Evolutionary conservation across 2,888 invertebrate genomes (phyloP).

Genomic region (Neelides folsomi): DNA sequence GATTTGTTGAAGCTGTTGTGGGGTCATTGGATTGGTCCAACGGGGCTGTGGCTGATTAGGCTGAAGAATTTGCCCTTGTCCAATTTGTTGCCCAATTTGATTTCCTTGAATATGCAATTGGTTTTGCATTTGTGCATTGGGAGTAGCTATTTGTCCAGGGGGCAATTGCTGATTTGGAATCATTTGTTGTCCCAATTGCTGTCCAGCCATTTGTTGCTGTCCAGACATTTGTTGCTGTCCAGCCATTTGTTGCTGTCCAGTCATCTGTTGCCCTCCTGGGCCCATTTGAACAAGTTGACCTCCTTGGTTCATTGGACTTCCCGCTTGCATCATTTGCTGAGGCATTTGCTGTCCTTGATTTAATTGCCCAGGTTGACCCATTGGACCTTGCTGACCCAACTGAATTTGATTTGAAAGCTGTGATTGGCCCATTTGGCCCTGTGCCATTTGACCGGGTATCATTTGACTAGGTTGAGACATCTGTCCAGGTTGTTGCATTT

Average conservation of each 20-base stretch:
- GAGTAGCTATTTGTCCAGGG: too few relatives aligned
- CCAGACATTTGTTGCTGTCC: neutral
- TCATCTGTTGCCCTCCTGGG: neutral
- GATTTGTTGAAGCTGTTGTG: slow-evolving; percentile 26
- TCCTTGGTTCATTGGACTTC: neutral
- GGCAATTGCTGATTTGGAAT: neutral
- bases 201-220: neutral
- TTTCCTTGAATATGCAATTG: slow-evolving; percentile 4
- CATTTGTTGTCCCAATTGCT: neutral
- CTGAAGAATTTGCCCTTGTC: slow-evolving; percentile 1
- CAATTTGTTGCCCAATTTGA: neutral
- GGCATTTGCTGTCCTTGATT: too few relatives aligned
- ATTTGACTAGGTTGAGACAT: slow-evolving; percentile 33
- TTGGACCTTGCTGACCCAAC: slow-evolving; percentile 6
- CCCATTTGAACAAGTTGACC: neutral
- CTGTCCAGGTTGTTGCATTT: slow-evolving; percentile 18
- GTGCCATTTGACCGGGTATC: slow-evolving; percentile 32
- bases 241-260: too few relatives aligned
- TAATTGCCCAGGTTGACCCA: neutral
- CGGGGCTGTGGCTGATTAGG: slow-evolving; percentile 5
- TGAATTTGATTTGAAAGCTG: neutral
- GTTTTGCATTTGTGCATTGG: slow-evolving; percentile 1
- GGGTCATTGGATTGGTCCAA: slow-evolving; percentile 29
- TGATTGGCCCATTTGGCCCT: slow-evolving; percentile 24
- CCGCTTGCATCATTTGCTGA: neutral